Evolutionary conservation across 2,888 invertebrate genomes (phyloP), one percentile per base, ranked within the genome.

Genomic region (Eristalis pertinax): DNA sequence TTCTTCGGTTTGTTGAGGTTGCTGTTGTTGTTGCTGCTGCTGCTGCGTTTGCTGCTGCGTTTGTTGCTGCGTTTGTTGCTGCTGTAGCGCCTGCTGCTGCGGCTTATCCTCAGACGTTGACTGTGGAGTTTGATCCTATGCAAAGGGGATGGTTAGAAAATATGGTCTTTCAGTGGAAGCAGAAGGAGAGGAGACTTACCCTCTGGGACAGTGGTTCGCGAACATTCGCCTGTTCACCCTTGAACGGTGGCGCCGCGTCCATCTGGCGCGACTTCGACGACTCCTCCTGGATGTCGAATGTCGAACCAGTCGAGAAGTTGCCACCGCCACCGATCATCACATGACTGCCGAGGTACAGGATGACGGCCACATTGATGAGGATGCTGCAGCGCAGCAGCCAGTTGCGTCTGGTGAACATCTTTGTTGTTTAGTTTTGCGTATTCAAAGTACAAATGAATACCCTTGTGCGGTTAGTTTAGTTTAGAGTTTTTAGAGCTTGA

Each of bases 321-420:
- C 92, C 91, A 76, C 92, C 92, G 67, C 92, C 93, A 58, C 93
- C 93, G 80, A 93, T 93, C 92, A 93, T 94, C 82, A 95, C 93
- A 91, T 96, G 96, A 91, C 96, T 94, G 90, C 96, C 96, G 89
- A 96, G 95, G 92, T 96, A 96, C 87, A 96, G 92, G 80, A 96
- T 93, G 76, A 96, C 95, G 89, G 95, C 96, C 89, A 96, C 94
- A 92, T 96, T 96, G 90, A 96, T 95, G 84, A 96, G 94, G 90
- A 96, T 95, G 93, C 96, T 96, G 92, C 96, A 95, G 90, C 96
- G 94, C 92, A 96, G 94, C 93, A 96, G 94, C 94, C 96, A 95
- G 93, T 96, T 96, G 89, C 96, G 95, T 88, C 95, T 93, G 79
- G 94, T 93, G 89, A 94, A 93, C 93, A 93, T 93, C 90, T 91